Evolutionary conservation across 2,888 invertebrate genomes (phyloP).

Genomic region (Parnassius apollo): DNA sequence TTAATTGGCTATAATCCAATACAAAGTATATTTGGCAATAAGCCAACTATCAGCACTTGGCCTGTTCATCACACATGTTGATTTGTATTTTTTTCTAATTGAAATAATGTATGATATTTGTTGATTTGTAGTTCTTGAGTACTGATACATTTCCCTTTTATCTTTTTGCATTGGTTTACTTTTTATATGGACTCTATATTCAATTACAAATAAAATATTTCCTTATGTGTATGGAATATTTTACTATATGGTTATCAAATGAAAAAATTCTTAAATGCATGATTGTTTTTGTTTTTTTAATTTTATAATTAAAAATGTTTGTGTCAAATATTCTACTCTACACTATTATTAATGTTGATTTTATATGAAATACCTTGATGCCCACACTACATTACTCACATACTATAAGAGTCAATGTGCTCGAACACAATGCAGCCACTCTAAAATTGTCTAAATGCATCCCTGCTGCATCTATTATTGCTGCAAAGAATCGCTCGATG

Average conservation of each 20-base stretch:
- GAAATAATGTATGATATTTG: slow-evolving; percentile 47
- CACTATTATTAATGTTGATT: neutral
- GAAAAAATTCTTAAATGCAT: too few species aligned
- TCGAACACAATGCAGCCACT: slow-evolving; percentile 49
- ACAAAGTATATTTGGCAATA: slow-evolving; percentile 74
- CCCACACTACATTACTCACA: slow-evolving; percentile 68
- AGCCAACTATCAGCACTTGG: slow-evolving; percentile 72
- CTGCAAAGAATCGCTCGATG: slow-evolving; percentile 64
- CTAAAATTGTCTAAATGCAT: slow-evolving; percentile 66
- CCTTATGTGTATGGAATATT: too few species aligned
- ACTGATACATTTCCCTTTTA: slow-evolving; percentile 33
- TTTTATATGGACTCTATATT: too few species aligned
- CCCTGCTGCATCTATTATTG: slow-evolving; percentile 58
- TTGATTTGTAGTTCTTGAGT: slow-evolving; percentile 31
- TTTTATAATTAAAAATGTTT: too few species aligned
- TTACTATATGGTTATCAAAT: too few species aligned
- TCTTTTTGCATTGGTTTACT: neutral
- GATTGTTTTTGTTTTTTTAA: too few species aligned
- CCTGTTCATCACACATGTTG: slow-evolving; percentile 74
- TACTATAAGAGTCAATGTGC: slow-evolving; percentile 68
- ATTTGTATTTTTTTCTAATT: slow-evolving; percentile 74
- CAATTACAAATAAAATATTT: too few species aligned
- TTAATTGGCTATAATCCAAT: slow-evolving; percentile 81
- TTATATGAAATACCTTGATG: slow-evolving; percentile 8
- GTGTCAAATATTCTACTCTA: neutral